phyloP scores from a whole-genome alignment of 2,888 invertebrate species.

The Watsonalla binaria region DNA sequence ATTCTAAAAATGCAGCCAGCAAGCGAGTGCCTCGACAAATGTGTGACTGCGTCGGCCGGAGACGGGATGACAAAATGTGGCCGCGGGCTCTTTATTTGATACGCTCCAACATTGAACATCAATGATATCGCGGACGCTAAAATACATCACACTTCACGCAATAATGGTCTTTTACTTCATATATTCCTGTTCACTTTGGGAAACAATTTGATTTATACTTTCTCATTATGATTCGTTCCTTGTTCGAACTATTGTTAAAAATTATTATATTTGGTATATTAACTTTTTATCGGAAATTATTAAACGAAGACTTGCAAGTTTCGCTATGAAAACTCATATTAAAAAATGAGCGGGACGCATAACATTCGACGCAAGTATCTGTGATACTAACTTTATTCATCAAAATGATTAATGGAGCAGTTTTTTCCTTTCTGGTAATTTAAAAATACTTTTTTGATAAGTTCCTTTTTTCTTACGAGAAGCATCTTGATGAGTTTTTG shows the following conservation, averaged over 20 bases:
- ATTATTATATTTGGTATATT: too few species aligned
- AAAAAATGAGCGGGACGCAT: constrained; percentile 29
- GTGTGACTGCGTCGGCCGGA: constrained; percentile 37
- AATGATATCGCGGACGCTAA: constrained; percentile 8
- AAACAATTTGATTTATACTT: too few species aligned
- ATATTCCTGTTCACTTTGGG: too few species aligned
- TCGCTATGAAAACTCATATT: constrained; percentile 41
- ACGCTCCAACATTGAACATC: constrained; percentile 21
- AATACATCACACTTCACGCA: constrained; percentile 11
- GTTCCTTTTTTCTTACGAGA: constrained; percentile 37
- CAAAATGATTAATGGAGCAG: constrained; percentile 64
- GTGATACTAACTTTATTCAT: constrained; percentile 59
- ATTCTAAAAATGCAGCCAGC: constrained; percentile 72
- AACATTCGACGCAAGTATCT: constrained; percentile 38
- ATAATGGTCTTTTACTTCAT: background rate
- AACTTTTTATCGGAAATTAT: too few species aligned
- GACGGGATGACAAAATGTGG: constrained; percentile 46
- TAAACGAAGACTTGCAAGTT: constrained; percentile 36
- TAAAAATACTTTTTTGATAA: constrained; percentile 34
- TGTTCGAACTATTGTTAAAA: background rate
- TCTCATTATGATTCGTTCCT: background rate
- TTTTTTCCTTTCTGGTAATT: constrained; percentile 47
- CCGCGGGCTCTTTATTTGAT: constrained; percentile 34
- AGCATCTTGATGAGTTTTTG: constrained; percentile 48
- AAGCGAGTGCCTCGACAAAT: constrained; percentile 50